These are phyloP conservation scores for Lepeophtheirus salmonis DNA, from an alignment of 1,140 invertebrate species.

Conservation along the genomic window DNA sequence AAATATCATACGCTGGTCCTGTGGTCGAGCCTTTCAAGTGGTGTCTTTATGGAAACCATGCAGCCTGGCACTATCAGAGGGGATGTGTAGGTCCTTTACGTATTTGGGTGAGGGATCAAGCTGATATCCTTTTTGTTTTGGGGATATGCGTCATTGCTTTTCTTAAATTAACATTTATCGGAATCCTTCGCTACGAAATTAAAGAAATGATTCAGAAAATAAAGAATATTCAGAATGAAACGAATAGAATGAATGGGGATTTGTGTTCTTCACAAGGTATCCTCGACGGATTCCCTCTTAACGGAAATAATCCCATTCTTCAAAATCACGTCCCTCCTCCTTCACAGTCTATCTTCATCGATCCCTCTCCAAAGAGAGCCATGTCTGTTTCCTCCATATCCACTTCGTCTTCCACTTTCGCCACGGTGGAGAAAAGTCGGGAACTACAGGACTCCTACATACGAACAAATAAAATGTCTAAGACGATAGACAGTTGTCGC, in stretches of 20 bases:
- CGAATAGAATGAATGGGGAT: conserved; percentile 11
- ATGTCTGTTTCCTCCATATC: not conserved
- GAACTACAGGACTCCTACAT: not conserved
- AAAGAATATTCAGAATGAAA: conserved; percentile 34
- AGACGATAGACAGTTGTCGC: too few species aligned
- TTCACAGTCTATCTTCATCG: not conserved
- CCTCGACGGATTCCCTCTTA: not conserved
- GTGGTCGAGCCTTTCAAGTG: conserved; percentile 9
- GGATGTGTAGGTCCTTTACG: conserved; percentile 50
- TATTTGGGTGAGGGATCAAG: conserved; percentile 50
- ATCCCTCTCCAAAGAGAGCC: not conserved
- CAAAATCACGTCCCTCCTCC: not conserved
- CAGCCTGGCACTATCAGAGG: conserved; percentile 18
- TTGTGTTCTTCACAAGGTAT: not conserved
- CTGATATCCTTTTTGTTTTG: conserved; percentile 58
- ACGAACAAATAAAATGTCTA: not conserved
- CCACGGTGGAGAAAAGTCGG: not conserved
- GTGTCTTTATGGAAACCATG: conserved; percentile 14
- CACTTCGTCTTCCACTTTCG: conserved; percentile 6
- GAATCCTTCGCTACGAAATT: conserved; percentile 44
- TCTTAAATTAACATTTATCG: conserved; percentile 68
- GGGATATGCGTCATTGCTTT: conserved; percentile 76
- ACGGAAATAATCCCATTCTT: not conserved
- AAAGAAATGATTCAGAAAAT: conserved; percentile 58
- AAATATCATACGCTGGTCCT: not conserved